Evolutionary conservation across 2,888 invertebrate genomes (phyloP), one percentile per base, ranked within the genome.

Genomic region (Callinectes sapidus): DNA sequence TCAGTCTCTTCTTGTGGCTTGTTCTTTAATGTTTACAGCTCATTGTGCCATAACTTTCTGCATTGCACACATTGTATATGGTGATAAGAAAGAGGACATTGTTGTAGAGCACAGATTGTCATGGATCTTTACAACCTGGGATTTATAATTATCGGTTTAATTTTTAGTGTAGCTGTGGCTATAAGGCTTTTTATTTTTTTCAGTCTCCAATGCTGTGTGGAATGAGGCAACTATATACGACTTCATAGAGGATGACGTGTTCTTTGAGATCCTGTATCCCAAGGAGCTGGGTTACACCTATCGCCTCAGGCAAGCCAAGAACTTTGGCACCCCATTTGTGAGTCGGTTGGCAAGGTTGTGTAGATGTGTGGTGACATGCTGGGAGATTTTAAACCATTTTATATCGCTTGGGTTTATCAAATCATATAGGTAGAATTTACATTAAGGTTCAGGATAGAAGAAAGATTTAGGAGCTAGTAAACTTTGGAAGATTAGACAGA

Each of bases 191-290:
- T 81, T 5, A 81, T 18, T 77, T 55, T 55, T 86, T 89, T 28
- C 90, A 93, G 93, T 93, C 91, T 91, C 94, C 85, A 88, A 93
- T 92, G 86, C 93, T 10, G 91, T 92, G 23, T 93, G 91, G 91
- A 92, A 93, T 91, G 94, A 94, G 81, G 94, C 93, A 32, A 92
- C 94, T 32, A 92, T 94, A 39, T 90, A 92, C 42, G 93, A 94
- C 89, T 94, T 93, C 77, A 94, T 93, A 86, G 93, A 92, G 48
- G 94, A 94, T 86, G 94, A 94, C 86, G 89, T 93, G n/a, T 94
- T 93, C 81, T 94, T 94, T 91, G 94, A 94, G 71, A 88, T 94
- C 8, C 13, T 94, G 14, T 91, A 91, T 66, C 94, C 94, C 28
- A 88, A 93, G 28, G 89, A 92, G n/a, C 90, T 94, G 28, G 91